A percentile compares a stretch with the other conserved stretches of the same genome.
phyloP scores from a whole-genome alignment of 2,797 vertebrate genomes.

The Glyptemys insculpta region DNA sequence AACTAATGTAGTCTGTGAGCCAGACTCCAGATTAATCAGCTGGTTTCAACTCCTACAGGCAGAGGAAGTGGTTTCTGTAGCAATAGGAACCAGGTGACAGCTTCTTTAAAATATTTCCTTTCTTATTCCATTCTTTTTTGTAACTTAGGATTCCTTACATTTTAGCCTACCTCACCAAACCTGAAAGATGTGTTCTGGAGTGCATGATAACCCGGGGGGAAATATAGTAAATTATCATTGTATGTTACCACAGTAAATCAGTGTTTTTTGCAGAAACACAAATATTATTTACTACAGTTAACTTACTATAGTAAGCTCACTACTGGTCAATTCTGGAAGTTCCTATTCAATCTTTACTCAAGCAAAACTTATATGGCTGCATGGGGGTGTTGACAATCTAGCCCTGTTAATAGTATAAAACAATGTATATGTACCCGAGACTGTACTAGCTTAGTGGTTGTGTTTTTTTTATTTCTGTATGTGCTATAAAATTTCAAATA shows the following conservation, averaged over 20 bases:
- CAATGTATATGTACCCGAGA: not conserved
- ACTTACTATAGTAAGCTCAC: not conserved
- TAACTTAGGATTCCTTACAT: not conserved
- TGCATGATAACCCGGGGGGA: not conserved
- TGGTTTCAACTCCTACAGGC: not conserved
- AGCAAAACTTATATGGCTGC: not conserved
- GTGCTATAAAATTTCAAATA: not conserved
- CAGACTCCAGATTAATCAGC: not conserved
- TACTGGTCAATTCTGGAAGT: not conserved
- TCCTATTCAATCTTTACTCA: not conserved
- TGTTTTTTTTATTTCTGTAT: not conserved
- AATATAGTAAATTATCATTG: not conserved
- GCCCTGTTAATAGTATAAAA: not conserved
- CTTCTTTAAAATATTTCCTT: not conserved
- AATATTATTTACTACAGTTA: not conserved
- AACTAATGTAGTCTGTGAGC: accelerated
- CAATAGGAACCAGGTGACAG: not conserved
- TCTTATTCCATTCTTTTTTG: not conserved
- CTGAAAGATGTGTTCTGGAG: not conserved
- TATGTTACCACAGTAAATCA: not conserved
- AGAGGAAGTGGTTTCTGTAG: constrained; percentile 12
- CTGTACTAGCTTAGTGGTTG: not conserved
- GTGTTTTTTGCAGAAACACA: not conserved
- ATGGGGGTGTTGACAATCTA: not conserved
- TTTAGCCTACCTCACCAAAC: not conserved